Base-by-base conservation (phyloP, 2,113 vertebrate species). In the Phyllopteryx taeniolatus region DNA sequence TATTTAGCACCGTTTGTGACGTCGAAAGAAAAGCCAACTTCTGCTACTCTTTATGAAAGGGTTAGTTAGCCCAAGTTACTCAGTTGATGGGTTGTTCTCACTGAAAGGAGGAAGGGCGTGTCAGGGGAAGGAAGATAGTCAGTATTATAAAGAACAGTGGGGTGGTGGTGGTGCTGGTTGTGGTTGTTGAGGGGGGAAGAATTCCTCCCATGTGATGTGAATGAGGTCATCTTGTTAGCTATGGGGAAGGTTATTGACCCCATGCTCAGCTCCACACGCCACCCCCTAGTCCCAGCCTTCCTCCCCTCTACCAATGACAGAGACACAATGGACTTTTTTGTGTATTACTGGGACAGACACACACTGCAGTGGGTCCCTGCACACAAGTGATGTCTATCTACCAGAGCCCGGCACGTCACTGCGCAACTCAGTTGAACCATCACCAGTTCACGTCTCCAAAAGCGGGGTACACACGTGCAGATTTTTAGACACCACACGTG, bases 141-240 rank as follows among this genome's bases (percentile, higher is more conserved):
- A 67, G 74, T 73, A 80, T 78, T 79, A 80, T 87, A 65, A 78
- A 87, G 75, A 83, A 73, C 67, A 70, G 77, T 44, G 57, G 74
- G 67, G 76, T 43, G 42, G 20, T 22, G 19, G 42, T 65, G 20
- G 20, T 22, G 19, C 20, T 65, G 20, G 57, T 10, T 33, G 60
- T 46, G 27, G 73, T 39, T 39, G 6, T 39, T 39, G 35, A 39
- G 75, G 64, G 74, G 73, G 71, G 81, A 74, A 80, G 75, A 75
- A 86, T 85, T 89, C 74, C 84, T 87, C 73, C 82, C 87, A 68
- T 91, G 84, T 87, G 84, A 85, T 89, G 80, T 85, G 88, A 91
- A 90, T 93, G 89, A 91, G 91, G 92, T 92, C 91, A 91, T 87
- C 77, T 84, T 76, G 81, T 82, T 80, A 72, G 82, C 75, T 83